A percentile compares a stretch with the other conserved stretches of the same genome.
Evolutionary conservation across 2,888 invertebrate genomes (phyloP).

Genomic region (Brenthis ino): DNA sequence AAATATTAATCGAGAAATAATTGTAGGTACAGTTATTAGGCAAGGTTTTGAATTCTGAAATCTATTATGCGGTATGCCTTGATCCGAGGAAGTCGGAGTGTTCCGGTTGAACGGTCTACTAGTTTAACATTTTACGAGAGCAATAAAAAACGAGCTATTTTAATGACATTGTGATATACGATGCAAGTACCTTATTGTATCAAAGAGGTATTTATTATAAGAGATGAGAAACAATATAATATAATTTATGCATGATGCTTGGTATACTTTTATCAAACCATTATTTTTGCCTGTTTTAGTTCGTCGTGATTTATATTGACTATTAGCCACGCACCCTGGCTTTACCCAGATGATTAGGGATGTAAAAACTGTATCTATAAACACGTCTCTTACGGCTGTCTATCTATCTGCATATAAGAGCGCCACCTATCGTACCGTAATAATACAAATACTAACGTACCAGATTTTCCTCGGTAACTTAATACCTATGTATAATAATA

Average conservation of each 20-base stretch:
- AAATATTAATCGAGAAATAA: slow-evolving; percentile 8
- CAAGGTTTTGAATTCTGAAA: slow-evolving; percentile 26
- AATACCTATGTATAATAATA: no score
- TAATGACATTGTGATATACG: slow-evolving; percentile 36
- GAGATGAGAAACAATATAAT: background rate
- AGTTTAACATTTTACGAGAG: slow-evolving; percentile 38
- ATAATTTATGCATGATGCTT: background rate
- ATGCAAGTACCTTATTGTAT: slow-evolving; percentile 7
- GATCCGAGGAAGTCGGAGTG: slow-evolving; percentile 40
- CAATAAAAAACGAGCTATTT: slow-evolving; percentile 39
- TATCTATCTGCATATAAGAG: no score
- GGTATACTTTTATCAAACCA: no score
- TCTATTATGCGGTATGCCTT: slow-evolving; percentile 36
- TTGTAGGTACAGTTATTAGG: slow-evolving; percentile 12
- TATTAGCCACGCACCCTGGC: no score
- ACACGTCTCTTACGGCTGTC: no score
- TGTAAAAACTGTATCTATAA: no score
- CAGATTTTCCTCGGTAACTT: no score
- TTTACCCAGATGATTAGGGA: no score
- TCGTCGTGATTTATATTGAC: no score
- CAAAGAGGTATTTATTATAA: slow-evolving; percentile 2
- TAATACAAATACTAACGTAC: no score
- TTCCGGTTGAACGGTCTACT: slow-evolving; percentile 39
- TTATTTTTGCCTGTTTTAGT: no score
- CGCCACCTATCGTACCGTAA: no score